A percentile compares a stretch with the other conserved stretches of the same genome.
Conservation (phyloP, 2,113 vertebrate species). For the Chroicocephalus ridibundus region DNA sequence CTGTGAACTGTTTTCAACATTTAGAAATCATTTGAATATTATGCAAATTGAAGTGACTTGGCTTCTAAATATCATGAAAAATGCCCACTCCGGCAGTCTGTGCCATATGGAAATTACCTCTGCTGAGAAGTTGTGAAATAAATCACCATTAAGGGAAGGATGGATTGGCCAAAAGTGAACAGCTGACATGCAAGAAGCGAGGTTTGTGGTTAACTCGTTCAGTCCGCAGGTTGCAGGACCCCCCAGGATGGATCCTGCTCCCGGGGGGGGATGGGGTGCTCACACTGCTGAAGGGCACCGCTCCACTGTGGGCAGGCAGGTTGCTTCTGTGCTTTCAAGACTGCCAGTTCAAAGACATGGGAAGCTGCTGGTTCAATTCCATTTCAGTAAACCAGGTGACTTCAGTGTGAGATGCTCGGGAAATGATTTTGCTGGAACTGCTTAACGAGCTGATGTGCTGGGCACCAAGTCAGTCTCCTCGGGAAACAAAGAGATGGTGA, state of each 20-base stretch:
- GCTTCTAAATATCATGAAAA: slow-evolving; percentile 43
- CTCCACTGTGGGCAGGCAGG: neutral
- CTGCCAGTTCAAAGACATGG: neutral
- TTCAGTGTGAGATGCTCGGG: fast-evolving
- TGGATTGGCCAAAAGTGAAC: neutral
- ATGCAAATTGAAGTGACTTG: slow-evolving; percentile 40
- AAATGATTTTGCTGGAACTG: neutral
- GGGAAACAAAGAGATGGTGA: neutral
- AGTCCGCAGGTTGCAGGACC: fast-evolving
- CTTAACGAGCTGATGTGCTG: neutral
- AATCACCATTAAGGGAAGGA: slow-evolving; percentile 23
- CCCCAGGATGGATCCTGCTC: neutral
- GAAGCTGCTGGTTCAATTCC: neutral
- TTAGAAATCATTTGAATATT: slow-evolving; percentile 43
- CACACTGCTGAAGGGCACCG: neutral
- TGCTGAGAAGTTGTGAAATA: slow-evolving; percentile 22
- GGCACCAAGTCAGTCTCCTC: neutral
- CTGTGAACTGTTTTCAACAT: slow-evolving; percentile 22
- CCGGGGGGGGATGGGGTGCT: fast-evolving
- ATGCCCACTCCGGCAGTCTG: slow-evolving; percentile 27
- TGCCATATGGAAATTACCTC: slow-evolving; percentile 45
- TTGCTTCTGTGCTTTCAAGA: neutral
- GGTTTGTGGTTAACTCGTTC: neutral
- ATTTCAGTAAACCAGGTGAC: neutral
- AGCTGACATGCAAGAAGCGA: neutral